Conservation (phyloP, 2,113 vertebrate genomes). For the Scomber scombrus region DNA sequence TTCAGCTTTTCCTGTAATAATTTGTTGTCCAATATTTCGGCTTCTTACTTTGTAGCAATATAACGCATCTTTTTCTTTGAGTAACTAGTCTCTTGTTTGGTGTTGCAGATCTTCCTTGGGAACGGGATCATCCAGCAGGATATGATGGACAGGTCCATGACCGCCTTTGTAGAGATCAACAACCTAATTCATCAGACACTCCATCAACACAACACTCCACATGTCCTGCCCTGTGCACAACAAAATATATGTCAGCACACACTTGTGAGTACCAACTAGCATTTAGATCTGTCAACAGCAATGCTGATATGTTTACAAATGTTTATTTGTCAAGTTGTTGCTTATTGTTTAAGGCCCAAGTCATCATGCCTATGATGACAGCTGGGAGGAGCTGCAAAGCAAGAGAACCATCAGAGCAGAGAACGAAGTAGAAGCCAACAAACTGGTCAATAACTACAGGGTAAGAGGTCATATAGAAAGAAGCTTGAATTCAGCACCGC, state of each 20-base stretch:
- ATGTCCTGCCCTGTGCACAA: conserved; percentile 58
- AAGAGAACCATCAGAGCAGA: conserved; percentile 87
- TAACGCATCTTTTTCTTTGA: background rate
- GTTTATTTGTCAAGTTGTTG: background rate
- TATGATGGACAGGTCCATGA: conserved; percentile 75
- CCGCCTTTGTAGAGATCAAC: conserved; percentile 65
- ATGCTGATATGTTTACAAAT: background rate
- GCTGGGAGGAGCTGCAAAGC: conserved; percentile 78
- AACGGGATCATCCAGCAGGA: conserved; percentile 48
- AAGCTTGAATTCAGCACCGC: too few species aligned
- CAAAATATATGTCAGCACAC: conserved; percentile 67
- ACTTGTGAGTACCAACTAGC: conserved; percentile 60
- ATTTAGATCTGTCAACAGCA: background rate
- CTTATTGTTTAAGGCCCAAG: conserved; percentile 49
- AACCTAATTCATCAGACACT: conserved; percentile 58
- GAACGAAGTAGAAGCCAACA: conserved; percentile 89
- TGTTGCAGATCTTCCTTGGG: conserved; percentile 74
- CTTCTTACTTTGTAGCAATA: background rate
- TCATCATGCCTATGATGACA: conserved; percentile 66
- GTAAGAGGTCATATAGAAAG: conserved; percentile 54
- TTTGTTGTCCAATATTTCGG: background rate
- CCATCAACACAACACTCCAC: conserved; percentile 68
- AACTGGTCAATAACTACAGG: conserved; percentile 91
- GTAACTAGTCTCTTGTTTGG: background rate
- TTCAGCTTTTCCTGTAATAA: too few species aligned